phyloP scores from a whole-genome alignment of 2,888 invertebrate species.

The Drosophila basisetae region DNA sequence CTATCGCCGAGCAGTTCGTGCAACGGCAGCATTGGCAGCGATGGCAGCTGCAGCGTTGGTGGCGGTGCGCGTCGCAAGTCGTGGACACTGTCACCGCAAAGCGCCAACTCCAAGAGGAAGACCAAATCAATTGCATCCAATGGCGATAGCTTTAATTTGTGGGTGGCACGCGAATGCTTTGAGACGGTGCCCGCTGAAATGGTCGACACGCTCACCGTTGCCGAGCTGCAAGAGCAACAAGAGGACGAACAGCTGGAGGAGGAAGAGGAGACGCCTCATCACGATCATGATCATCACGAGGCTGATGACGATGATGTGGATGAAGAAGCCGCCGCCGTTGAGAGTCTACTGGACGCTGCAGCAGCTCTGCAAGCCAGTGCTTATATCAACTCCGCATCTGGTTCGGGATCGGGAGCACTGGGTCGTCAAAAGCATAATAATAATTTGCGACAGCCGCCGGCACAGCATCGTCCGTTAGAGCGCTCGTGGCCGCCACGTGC shows the following conservation, averaged over 20 bases:
- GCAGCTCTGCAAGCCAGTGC: constrained; percentile 79
- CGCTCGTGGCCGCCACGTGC: constrained; percentile 90
- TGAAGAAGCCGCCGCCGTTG: constrained; percentile 79
- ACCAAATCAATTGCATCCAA: constrained; percentile 84
- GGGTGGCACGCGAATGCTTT: constrained; percentile 85
- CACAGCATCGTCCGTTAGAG: constrained; percentile 90
- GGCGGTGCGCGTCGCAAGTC: constrained; percentile 82
- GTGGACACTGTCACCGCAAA: constrained; percentile 82
- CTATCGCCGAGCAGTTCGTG: constrained; percentile 81
- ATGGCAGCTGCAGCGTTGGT: constrained; percentile 78
- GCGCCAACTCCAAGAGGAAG: constrained; percentile 88
- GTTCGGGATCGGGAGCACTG: constrained; percentile 11
- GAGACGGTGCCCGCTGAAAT: constrained; percentile 84
- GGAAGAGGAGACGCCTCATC: constrained; percentile 66
- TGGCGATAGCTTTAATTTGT: constrained; percentile 80
- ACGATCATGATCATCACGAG: constrained; percentile 16
- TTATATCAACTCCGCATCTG: constrained; percentile 3
- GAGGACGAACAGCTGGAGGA: constrained; percentile 55
- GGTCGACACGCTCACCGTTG: constrained; percentile 70
- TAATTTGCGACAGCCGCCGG: constrained; percentile 70
- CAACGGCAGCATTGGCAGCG: constrained; percentile 82
- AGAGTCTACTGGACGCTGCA: constrained; percentile 82
- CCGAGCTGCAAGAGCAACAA: constrained; percentile 62
- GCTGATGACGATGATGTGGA: constrained; percentile 64
- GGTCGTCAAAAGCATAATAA: constrained; percentile 56